Evolutionary conservation across 1,140 invertebrate genomes (phyloP), one percentile per base, ranked within the genome.

Genomic region (Formica selysi): DNA sequence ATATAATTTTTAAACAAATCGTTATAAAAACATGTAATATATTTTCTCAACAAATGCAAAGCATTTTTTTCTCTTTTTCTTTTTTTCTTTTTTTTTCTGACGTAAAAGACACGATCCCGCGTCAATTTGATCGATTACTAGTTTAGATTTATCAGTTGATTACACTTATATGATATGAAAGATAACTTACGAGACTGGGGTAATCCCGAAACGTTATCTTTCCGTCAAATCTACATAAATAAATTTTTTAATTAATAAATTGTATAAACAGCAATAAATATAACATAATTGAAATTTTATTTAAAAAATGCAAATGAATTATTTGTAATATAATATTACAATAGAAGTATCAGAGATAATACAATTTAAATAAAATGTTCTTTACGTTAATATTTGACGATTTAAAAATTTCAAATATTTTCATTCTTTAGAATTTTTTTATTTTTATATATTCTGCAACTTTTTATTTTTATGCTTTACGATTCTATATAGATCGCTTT

Each of bases 101-200:
- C 5, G 13, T 22, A 32, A 38, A 78, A 67, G 29, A 36, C 0
- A 1, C 13, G 2, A 44, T 38, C 13, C 22, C 29, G 26, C 13
- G 11, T 1, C n/a, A 19, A 3, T 57, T 68, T 41, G 0, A 36
- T 8, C 22, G 76, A 68, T 54, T 51, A 70, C 2, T 8, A 26
- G 16, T 8, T 13, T 48, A 11, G 0, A 8, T 83, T 61, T 62
- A 61, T 83, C 68, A 61, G 32, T 57, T 5, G 22, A n/a, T 13
- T 79, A 54, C 48, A 51, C 41, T 59, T 71, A 22, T 22, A 22
- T 29, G 26, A 32, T 22, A 13, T 54, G 2, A 13, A 73, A 74
- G 79, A 83, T 83, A 83, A 83, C 38, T 5, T 54, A 32, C n/a
- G 11, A 11, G 19, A 73, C 11, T 59, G 22, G 3, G 5, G 19